Evolutionary conservation across 2,797 vertebrate genomes (phyloP), one percentile per base, ranked within the genome.

Genomic region (Lacerta viridis): DNA sequence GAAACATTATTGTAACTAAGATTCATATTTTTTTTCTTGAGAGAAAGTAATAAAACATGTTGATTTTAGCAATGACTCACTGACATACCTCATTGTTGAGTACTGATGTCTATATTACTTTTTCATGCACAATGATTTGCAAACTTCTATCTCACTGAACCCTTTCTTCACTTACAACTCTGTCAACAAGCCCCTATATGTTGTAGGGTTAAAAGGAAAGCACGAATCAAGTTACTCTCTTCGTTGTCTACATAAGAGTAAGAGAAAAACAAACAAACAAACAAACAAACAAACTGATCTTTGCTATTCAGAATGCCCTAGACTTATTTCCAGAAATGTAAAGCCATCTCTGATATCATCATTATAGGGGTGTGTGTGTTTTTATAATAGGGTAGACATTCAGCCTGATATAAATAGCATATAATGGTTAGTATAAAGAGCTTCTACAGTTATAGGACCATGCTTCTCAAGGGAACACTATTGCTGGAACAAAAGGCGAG

Each of bases 401-500:
- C 27, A 72, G 55, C 66, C 27, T 83, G 25, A 2, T 87, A 75
- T 76, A 85, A 89, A 46, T 59, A 80, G 5, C 43, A 39, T 64
- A 5, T 25, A 68, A 74, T 72, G 74, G 69, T 84, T 41, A 88
- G 66, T 5, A 41, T 27, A 11, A 46, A 77, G 72, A 88, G 87
- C 43, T 15, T 7, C 76, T 80, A 25, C 27, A 71, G 55, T 33
- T 25, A 46, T 50, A 25, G 29, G 36, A 74, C 9, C 71, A 59
- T 18, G 72, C 55, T 6, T 88, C 80, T 68, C 3, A 64, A 83
- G 18, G 39, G 17, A 83, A 55, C 1, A 74, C 0, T 61, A 59
- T 25, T 41, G 82, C 75, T 88, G 11, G 61, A 87, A 88, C 8
- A 86, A 36, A 77, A 88, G 15, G 86, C 76, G 66, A 7, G 50